Evolutionary conservation across 30 jellyfish, hydroid and myxozoan species (phyloP).

Genomic region (Aurelia coerulea): DNA sequence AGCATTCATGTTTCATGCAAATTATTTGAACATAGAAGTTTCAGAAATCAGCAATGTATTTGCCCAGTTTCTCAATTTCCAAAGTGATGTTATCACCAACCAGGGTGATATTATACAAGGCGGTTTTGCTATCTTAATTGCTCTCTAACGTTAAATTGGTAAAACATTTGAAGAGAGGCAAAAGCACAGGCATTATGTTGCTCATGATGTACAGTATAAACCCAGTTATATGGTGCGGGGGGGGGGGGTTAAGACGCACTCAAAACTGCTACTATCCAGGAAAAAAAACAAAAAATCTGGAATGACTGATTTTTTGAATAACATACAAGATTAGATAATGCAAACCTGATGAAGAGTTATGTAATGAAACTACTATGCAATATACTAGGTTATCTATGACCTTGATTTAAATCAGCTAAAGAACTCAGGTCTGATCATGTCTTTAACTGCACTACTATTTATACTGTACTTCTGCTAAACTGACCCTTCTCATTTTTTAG

Average conservation of each 20-base stretch:
- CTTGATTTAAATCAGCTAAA: too few relatives aligned
- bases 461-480: background rate
- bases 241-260: background rate
- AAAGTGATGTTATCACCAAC: background rate
- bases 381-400: constrained; percentile 1
- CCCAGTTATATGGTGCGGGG: background rate
- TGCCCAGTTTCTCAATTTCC: background rate
- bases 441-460: too few relatives aligned
- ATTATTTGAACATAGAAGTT: background rate
- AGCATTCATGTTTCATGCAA: background rate
- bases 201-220: background rate
- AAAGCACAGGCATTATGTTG: background rate
- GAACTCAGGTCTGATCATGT: too few relatives aligned
- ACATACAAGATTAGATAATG: too few relatives aligned
- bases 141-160: background rate
- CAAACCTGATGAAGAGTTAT: background rate
- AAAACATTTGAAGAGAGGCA: background rate
- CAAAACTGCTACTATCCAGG: background rate
- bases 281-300: background rate
- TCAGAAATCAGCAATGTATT: background rate
- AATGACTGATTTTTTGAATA: too few relatives aligned
- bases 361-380: background rate
- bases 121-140: background rate
- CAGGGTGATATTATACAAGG: constrained; percentile 4
- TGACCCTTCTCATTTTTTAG: background rate